phyloP scores from a whole-genome alignment of 23 tunicate species.

The Styela plicata region DNA sequence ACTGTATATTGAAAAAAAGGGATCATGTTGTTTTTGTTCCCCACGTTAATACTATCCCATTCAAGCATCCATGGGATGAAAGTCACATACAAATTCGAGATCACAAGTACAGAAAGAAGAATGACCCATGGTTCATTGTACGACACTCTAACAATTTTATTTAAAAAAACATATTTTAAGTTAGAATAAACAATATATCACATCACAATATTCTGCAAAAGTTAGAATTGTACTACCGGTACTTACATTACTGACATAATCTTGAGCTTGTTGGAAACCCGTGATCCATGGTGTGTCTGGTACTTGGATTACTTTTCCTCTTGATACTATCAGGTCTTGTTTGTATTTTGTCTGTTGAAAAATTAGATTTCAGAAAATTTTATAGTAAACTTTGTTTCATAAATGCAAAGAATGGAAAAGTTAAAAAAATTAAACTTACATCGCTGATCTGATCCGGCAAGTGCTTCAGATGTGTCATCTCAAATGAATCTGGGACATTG shows the following conservation, averaged over 20 bases:
- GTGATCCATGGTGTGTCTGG: constrained; percentile 78
- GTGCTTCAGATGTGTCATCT: constrained; percentile 62
- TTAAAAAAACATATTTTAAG: no score
- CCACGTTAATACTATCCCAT: no score
- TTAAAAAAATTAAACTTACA: constrained; percentile 25
- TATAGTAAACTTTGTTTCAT: constrained; percentile 11
- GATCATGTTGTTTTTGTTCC: no score
- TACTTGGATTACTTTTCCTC: constrained; percentile 86
- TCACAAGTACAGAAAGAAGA: no score
- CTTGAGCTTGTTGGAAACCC: constrained; percentile 44
- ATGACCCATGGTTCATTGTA: no score
- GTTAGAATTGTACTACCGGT: background rate
- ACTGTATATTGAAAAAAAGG: no score
- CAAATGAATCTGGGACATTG: constrained; percentile 53
- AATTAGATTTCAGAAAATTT: background rate
- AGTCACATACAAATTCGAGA: no score
- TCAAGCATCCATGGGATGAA: no score
- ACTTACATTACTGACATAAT: constrained; percentile 80
- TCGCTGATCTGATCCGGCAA: constrained; percentile 75
- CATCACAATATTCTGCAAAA: no score
- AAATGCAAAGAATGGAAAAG: background rate
- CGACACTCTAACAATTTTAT: no score
- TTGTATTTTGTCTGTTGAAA: constrained; percentile 59
- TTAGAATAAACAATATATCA: no score
- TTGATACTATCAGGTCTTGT: constrained; percentile 77